Conservation (phyloP, 2,888 invertebrate genomes). For the Tachystola acroxantha region DNA sequence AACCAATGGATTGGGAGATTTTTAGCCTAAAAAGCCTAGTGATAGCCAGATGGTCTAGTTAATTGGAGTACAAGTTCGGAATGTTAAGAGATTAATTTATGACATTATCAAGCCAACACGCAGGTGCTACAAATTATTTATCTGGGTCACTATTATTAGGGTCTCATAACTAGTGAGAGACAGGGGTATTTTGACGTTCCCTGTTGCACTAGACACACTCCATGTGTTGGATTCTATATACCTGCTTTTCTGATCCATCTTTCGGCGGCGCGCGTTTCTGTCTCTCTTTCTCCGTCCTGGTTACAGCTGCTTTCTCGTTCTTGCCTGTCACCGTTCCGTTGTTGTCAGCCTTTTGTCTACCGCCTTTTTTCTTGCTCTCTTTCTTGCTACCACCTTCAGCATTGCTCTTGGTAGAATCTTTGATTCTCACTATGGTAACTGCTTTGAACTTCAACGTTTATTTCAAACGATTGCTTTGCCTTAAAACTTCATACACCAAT, state of each 20-base stretch:
- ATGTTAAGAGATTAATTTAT: too few species aligned
- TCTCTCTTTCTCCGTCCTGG: conserved; percentile 51
- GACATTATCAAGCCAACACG: too few species aligned
- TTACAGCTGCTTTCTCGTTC: conserved; percentile 51
- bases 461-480: conserved; percentile 8
- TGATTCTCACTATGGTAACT: conserved; percentile 84
- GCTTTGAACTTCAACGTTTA: conserved; percentile 19
- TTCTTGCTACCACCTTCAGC: conserved; percentile 79
- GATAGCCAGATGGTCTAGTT: too few species aligned
- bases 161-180: background rate
- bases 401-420: conserved; percentile 80
- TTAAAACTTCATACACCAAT: conserved; percentile 5
- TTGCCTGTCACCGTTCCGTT: conserved; percentile 69
- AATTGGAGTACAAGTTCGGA: too few species aligned
- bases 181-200: background rate
- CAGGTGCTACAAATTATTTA: conserved; percentile 3
- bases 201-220: background rate
- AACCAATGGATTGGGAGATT: too few species aligned
- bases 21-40: too few species aligned
- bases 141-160: conserved; percentile 1
- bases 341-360: conserved; percentile 76
- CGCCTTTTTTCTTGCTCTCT: conserved; percentile 81
- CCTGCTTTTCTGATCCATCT: conserved; percentile 51
- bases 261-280: conserved; percentile 46
- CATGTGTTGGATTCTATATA: conserved; percentile 21